These are phyloP conservation scores for Acrocephalus scirpaceus DNA, from an alignment of 2,797 vertebrate species.

Conservation along the genomic window DNA sequence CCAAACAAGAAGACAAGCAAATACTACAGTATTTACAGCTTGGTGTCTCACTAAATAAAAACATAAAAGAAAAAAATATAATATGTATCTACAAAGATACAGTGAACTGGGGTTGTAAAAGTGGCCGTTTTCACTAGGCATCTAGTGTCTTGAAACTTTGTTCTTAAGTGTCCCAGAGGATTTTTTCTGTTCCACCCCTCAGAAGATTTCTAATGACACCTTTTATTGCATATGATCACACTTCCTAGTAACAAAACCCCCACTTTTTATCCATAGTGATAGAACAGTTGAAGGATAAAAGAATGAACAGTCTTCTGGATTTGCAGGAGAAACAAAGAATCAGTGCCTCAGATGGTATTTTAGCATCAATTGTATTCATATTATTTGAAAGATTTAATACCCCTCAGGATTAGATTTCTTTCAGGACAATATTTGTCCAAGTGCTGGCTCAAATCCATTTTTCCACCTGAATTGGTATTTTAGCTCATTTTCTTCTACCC, in stretches of 20 bases:
- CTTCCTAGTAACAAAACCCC: neutral
- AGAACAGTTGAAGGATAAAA: neutral
- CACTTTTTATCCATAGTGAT: neutral
- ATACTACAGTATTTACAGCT: neutral
- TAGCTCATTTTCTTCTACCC: neutral
- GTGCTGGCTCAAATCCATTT: neutral
- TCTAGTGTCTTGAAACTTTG: neutral
- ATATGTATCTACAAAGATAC: neutral
- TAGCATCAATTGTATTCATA: neutral
- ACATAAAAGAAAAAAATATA: neutral
- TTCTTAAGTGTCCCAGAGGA: neutral
- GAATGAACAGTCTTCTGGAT: neutral
- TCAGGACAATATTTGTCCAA: neutral
- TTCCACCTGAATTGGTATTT: neutral
- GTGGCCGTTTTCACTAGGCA: neutral
- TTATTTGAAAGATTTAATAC: neutral
- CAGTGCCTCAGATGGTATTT: neutral
- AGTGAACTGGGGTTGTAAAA: neutral
- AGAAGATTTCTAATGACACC: neutral
- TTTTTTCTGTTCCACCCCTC: neutral
- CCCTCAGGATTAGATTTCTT: neutral
- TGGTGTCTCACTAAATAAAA: neutral
- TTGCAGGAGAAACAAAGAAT: neutral
- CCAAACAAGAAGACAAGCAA: neutral
- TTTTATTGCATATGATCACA: neutral